phyloP scores from a whole-genome alignment of 2,113 vertebrate genomes.

The Pterophyllum scalare region DNA sequence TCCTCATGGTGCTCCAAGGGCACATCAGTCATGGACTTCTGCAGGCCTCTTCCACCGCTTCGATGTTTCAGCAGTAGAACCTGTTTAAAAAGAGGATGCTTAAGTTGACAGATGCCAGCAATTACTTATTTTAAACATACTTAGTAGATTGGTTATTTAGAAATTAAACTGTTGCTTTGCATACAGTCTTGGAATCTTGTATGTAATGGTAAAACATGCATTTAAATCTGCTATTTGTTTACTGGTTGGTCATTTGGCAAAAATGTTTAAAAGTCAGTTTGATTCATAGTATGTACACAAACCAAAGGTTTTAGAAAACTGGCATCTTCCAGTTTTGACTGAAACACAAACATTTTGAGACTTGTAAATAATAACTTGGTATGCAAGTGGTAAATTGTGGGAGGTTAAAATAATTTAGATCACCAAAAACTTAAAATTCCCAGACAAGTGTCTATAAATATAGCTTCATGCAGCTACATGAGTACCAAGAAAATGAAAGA shows the following conservation, averaged over 20 bases:
- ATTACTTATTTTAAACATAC: background rate
- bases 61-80: slow-evolving; percentile 93
- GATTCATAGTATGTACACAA: too few relatives aligned
- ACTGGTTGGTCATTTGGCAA: background rate
- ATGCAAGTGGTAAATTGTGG: background rate
- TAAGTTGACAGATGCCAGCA: background rate
- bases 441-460: background rate
- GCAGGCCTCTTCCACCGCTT: slow-evolving; percentile 85
- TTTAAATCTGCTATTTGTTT: background rate
- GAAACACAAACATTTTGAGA: background rate
- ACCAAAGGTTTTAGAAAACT: background rate
- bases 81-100: slow-evolving; percentile 67
- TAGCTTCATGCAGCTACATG: background rate
- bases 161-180: background rate
- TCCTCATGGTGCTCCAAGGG: slow-evolving; percentile 95
- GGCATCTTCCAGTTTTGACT: background rate
- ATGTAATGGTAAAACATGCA: background rate
- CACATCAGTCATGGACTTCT: slow-evolving; percentile 94
- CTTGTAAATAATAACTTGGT: background rate
- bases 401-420: background rate
- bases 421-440: background rate
- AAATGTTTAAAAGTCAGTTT: background rate
- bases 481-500: background rate
- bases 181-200: background rate
- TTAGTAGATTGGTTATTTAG: background rate